phyloP scores from a whole-genome alignment of 2,113 vertebrate genomes.

The Melanotaenia duboulayi region DNA sequence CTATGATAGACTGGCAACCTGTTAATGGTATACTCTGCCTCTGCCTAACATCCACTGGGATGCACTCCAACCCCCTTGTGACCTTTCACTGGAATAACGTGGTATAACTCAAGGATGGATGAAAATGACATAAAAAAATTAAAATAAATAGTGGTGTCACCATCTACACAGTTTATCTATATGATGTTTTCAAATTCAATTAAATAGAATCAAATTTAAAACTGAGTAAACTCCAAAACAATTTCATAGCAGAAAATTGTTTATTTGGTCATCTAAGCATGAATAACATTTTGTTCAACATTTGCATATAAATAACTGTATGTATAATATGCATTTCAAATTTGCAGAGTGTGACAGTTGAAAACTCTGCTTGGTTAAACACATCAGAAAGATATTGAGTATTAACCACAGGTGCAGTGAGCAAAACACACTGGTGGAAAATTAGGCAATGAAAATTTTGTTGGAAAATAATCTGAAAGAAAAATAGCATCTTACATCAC shows the following conservation, averaged over 20 bases:
- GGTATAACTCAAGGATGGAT: too few relatives aligned
- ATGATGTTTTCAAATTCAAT: background rate
- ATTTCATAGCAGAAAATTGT: conserved; percentile 59
- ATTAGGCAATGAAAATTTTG: conserved; percentile 10
- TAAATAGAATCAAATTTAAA: too few relatives aligned
- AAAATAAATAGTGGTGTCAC: too few relatives aligned
- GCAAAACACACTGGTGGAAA: conserved; percentile 13
- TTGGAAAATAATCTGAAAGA: background rate
- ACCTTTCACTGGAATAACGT: too few relatives aligned
- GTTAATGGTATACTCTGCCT: too few relatives aligned
- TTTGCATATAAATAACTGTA: conserved; percentile 28
- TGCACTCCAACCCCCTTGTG: too few relatives aligned
- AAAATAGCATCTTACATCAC: conserved; percentile 40
- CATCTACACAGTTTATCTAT: background rate
- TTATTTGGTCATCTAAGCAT: conserved; percentile 52
- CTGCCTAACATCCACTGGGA: too few relatives aligned
- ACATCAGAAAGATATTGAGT: conserved; percentile 16
- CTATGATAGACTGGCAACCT: too few relatives aligned
- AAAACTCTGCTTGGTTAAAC: background rate
- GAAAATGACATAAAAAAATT: too few relatives aligned
- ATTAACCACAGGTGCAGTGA: background rate
- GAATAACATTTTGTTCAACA: conserved; percentile 30
- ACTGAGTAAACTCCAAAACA: conserved; percentile 8
- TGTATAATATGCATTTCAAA: conserved; percentile 19
- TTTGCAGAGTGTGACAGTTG: background rate